Conservation (phyloP, 2,797 vertebrate genomes). For the Hipposideros larvatus region DNA sequence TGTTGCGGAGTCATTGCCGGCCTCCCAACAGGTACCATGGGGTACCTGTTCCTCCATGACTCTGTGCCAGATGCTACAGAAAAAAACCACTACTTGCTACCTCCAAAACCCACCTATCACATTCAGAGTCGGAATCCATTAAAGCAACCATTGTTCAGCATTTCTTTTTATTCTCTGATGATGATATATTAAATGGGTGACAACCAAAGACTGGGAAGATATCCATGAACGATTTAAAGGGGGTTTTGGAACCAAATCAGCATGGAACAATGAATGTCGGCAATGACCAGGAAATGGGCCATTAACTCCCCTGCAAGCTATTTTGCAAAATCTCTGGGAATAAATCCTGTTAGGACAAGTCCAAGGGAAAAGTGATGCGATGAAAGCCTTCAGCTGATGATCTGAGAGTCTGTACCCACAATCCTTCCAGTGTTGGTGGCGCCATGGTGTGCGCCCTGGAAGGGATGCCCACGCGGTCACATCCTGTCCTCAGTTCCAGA, state of each 20-base stretch:
- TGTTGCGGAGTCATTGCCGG: too few species aligned
- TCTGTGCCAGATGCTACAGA: rapidly evolving
- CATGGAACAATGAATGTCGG: neutral
- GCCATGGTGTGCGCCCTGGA: rapidly evolving
- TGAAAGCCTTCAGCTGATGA: neutral
- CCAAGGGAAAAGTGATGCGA: neutral
- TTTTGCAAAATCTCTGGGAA: neutral
- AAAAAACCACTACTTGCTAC: neutral
- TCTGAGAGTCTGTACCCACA: too few species aligned
- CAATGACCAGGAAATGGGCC: neutral
- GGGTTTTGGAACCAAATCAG: neutral
- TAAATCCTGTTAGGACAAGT: neutral
- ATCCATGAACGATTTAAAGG: neutral
- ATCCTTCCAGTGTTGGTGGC: too few species aligned
- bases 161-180: neutral
- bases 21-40: neutral
- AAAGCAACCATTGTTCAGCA: neutral
- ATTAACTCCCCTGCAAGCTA: neutral
- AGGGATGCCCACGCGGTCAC: rapidly evolving
- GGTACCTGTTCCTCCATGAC: neutral
- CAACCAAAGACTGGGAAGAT: neutral
- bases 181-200: neutral
- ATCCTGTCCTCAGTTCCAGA: neutral
- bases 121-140: neutral
- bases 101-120: neutral